phyloP scores from a whole-genome alignment of 2,888 invertebrate genomes.

The Xestia c-nigrum region DNA sequence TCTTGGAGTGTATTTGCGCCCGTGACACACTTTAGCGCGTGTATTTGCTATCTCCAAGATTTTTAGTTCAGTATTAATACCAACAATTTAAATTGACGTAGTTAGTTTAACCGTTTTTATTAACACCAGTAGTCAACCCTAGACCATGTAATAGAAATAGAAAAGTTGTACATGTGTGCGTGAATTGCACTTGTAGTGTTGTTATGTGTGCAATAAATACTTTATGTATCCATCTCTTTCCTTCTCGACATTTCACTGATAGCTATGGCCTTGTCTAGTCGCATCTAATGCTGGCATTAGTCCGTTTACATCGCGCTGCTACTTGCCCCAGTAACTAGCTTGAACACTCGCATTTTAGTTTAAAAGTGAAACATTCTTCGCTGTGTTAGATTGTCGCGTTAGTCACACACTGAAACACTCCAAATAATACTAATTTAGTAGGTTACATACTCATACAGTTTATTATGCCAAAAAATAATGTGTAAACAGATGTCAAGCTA shows the following conservation, averaged over 20 bases:
- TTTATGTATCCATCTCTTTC: conserved; percentile 89
- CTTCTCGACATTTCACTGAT: conserved; percentile 90
- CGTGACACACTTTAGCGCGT: conserved; percentile 67
- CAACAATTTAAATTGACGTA: conserved; percentile 63
- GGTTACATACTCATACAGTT: conserved; percentile 71
- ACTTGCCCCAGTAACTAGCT: conserved; percentile 77
- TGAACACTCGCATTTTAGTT: conserved; percentile 53
- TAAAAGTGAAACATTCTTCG: conserved; percentile 7
- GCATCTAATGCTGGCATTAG: conserved; percentile 90
- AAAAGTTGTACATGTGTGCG: conserved; percentile 84
- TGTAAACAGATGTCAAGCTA: conserved; percentile 79
- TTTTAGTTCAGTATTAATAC: conserved; percentile 61
- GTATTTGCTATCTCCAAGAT: conserved; percentile 64
- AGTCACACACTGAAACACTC: conserved; percentile 48
- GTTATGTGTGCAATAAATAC: conserved; percentile 89
- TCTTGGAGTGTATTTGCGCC: conserved; percentile 50
- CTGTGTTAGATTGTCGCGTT: conserved; percentile 38
- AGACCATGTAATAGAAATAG: conserved; percentile 88
- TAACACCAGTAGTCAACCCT: conserved; percentile 81
- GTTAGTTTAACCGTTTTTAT: conserved; percentile 75
- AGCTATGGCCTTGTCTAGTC: conserved; percentile 91
- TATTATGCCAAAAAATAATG: conserved; percentile 71
- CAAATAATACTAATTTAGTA: conserved; percentile 72
- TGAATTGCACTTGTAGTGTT: conserved; percentile 86
- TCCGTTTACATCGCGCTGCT: conserved; percentile 78